Conservation (phyloP, 2,113 vertebrate genomes). For the Oreochromis tanganicae region DNA sequence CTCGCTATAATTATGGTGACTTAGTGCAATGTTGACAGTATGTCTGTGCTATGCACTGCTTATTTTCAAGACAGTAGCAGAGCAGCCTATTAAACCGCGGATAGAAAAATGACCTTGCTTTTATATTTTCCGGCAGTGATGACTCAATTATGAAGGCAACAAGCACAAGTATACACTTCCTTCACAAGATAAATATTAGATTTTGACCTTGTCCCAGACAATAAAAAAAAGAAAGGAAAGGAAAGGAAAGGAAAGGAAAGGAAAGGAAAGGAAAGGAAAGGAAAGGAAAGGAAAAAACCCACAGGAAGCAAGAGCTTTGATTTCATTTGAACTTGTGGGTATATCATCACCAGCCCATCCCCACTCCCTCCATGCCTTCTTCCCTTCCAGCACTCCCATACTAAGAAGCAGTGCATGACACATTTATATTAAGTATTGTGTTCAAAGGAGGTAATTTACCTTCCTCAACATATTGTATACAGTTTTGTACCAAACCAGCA, state of each 20-base stretch:
- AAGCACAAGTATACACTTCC: conserved; percentile 29
- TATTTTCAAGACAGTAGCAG: conserved; percentile 38
- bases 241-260: not conserved
- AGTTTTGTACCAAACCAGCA: not conserved
- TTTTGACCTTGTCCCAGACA: conserved; percentile 52
- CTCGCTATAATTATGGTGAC: conserved; percentile 35
- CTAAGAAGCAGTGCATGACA: not conserved
- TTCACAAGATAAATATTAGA: conserved; percentile 58
- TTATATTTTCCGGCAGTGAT: conserved; percentile 17
- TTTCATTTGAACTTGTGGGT: conserved; percentile 40
- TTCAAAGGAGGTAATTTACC: not conserved
- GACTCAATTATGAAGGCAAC: conserved; percentile 44
- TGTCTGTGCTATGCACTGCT: conserved; percentile 25
- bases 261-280: not conserved
- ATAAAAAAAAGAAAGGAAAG: no score
- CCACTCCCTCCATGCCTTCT: not conserved
- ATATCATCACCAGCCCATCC: not conserved
- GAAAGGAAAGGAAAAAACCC: not conserved
- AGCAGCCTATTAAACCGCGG: conserved; percentile 16
- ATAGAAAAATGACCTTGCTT: conserved; percentile 15
- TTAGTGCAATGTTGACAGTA: conserved; percentile 36
- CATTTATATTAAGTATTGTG: not conserved
- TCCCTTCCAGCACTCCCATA: not conserved
- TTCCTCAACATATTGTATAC: not conserved
- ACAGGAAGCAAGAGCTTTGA: conserved; percentile 32